Conservation (phyloP, 2,113 vertebrate species). For the Tricholaema leucomelas region DNA sequence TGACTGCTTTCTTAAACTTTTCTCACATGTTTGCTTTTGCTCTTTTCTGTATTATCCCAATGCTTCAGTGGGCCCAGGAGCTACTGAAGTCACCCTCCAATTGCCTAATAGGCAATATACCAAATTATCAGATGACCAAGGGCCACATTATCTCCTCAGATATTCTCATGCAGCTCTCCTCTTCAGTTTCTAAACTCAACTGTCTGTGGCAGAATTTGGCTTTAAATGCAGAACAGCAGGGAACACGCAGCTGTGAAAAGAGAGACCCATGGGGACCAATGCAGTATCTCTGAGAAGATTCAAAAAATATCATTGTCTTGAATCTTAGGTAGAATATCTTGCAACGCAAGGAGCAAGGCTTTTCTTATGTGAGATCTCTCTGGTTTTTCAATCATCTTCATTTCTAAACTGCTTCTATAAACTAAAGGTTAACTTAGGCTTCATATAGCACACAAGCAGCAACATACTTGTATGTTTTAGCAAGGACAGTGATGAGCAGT, state of each 20-base stretch:
- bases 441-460: not conserved
- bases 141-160: not conserved
- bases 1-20: not conserved
- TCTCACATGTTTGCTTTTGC: not conserved
- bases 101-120: not conserved
- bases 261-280: accelerated
- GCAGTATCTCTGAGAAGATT: not conserved
- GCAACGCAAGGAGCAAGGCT: not conserved
- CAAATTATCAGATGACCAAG: not conserved
- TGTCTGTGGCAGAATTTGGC: not conserved
- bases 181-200: not conserved
- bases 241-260: not conserved
- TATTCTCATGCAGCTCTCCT: not conserved
- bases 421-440: not conserved
- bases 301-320: not conserved
- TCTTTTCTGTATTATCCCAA: not conserved
- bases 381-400: not conserved
- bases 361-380: not conserved
- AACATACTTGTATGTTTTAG: not conserved
- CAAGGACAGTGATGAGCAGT: not conserved
- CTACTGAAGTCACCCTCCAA: not conserved
- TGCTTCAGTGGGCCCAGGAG: not conserved
- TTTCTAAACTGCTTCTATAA: not conserved
- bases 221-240: not conserved
- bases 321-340: not conserved